These are phyloP conservation scores for Pangasius krempfi DNA, from an alignment of 2,797 vertebrate genomes.

Conservation along the genomic window DNA sequence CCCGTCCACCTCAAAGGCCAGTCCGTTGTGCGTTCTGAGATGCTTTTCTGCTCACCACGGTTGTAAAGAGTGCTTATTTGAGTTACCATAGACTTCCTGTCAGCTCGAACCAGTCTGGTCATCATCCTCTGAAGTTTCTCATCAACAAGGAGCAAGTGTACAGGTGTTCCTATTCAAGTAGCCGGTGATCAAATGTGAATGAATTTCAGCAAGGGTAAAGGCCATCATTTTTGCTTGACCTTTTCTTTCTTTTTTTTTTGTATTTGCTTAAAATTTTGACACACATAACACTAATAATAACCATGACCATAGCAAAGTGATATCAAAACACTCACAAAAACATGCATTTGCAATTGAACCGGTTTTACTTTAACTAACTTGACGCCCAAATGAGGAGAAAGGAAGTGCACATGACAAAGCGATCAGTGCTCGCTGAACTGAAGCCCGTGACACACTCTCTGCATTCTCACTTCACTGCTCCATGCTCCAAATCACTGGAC, in stretches of 20 bases:
- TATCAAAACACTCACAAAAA: not conserved
- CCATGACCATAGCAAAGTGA: not conserved
- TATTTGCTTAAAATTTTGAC: not conserved
- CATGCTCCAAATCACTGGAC: not conserved
- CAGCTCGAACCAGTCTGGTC: not conserved
- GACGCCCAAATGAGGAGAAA: not conserved
- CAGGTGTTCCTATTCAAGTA: no score
- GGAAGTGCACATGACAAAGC: not conserved
- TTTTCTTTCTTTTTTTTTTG: not conserved
- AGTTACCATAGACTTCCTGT: not conserved
- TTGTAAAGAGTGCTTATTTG: not conserved
- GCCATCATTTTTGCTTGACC: not conserved
- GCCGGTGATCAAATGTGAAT: no score
- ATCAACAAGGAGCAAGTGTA: no score
- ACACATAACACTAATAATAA: not conserved
- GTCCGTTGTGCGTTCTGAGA: not conserved
- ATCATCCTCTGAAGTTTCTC: no score
- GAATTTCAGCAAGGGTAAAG: not conserved
- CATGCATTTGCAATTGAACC: not conserved
- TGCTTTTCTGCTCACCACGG: not conserved
- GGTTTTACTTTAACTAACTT: not conserved
- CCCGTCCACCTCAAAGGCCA: not conserved
- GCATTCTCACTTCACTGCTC: not conserved
- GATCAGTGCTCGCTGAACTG: not conserved
- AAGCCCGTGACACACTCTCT: not conserved